phyloP scores from a whole-genome alignment of 37 sponge, comb jelly and placozoan genomes.

The Halisarca cf. caerulea region DNA sequence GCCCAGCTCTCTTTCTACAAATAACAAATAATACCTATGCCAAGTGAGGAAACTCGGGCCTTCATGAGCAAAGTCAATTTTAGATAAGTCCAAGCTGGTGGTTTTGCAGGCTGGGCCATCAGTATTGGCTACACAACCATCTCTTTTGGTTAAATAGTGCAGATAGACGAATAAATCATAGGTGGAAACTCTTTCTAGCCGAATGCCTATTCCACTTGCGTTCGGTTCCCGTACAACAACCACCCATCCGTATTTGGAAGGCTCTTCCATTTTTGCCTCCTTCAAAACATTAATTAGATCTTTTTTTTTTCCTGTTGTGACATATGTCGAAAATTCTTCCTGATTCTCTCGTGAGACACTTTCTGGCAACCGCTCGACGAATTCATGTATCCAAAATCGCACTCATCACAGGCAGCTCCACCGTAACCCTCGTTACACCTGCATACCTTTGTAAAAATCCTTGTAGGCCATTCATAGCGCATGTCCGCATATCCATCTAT shows the following conservation, averaged over 20 bases:
- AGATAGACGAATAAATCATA: constrained; percentile 1
- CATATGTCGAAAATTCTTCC: too few species aligned
- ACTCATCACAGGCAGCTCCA: not conserved
- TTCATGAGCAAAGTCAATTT: constrained; percentile 45
- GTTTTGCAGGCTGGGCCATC: not conserved
- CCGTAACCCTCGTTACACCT: not conserved
- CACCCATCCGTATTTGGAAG: not conserved
- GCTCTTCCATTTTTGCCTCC: not conserved
- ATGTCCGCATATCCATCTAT: too few species aligned
- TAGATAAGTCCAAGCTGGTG: not conserved
- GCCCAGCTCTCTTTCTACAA: constrained; percentile 34
- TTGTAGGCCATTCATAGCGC: not conserved
- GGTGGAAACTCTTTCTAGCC: not conserved
- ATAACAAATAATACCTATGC: constrained; percentile 33
- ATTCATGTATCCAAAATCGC: constrained; percentile 5
- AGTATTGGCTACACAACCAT: too few species aligned
- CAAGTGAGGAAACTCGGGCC: constrained; percentile 40
- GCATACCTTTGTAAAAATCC: not conserved
- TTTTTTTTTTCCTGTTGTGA: too few species aligned
- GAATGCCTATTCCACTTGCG: not conserved
- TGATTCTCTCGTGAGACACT: too few species aligned
- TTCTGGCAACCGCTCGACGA: too few species aligned
- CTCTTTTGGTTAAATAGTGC: not conserved
- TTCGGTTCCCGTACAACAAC: not conserved
- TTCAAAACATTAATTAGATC: too few species aligned